Evolutionary conservation across 2,888 invertebrate species (phyloP).

Genomic region (Poecilobothrus nobilitatus): DNA sequence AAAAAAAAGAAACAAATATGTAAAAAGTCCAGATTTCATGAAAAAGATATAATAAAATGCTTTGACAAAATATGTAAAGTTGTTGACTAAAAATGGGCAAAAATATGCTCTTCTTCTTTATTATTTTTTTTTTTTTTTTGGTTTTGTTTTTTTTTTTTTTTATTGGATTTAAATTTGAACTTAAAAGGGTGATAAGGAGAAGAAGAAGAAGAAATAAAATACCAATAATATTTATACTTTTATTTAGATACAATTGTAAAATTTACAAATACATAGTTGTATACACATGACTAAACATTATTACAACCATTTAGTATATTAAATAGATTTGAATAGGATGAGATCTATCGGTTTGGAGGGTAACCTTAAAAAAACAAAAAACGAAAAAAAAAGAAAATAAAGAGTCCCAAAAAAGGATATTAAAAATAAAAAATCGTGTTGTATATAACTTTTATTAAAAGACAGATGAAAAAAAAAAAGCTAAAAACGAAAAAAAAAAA

Average conservation of each 20-base stretch:
- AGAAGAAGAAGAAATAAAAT: too few species aligned
- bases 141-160: too few species aligned
- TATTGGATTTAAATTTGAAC: too few species aligned
- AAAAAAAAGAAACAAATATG: neutral
- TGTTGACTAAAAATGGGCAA: neutral
- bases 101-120: neutral
- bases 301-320: too few species aligned
- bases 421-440: neutral
- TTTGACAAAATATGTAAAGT: constrained; percentile 6
- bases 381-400: neutral
- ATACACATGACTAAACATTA: too few species aligned
- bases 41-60: neutral
- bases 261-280: too few species aligned
- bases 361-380: neutral
- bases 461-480: neutral
- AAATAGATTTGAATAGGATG: neutral
- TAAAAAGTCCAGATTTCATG: neutral
- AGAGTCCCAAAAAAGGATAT: neutral
- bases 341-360: neutral
- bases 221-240: too few species aligned
- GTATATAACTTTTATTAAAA: neutral
- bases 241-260: too few species aligned
- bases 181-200: too few species aligned
- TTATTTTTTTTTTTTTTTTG: too few species aligned
- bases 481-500: neutral